Conservation (phyloP, 1,140 invertebrate species). For the Ganaspis sp. region DNA sequence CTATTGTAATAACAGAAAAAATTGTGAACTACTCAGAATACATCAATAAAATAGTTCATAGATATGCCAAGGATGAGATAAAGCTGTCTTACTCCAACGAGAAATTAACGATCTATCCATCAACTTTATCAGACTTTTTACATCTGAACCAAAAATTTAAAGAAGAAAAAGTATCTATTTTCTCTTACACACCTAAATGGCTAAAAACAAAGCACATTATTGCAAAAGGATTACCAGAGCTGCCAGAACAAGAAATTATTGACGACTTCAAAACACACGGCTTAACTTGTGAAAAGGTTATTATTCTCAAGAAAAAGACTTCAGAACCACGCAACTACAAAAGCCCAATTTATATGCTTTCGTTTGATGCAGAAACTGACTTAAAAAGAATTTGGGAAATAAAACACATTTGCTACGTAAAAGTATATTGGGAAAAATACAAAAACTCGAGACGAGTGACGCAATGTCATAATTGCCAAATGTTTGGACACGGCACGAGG, state of each 20-base stretch:
- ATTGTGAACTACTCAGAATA: too few species aligned
- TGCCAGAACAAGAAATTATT: not conserved
- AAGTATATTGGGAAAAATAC: constrained; percentile 34
- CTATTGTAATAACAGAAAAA: too few species aligned
- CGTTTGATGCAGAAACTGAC: not conserved
- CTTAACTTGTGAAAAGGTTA: not conserved
- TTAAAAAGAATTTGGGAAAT: not conserved
- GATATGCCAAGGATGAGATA: too few species aligned
- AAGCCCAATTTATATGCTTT: not conserved
- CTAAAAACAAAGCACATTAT: not conserved
- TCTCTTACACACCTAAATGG: not conserved
- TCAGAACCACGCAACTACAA: not conserved
- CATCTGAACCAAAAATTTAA: not conserved
- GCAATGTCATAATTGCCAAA: constrained; percentile 55
- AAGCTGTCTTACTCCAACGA: too few species aligned
- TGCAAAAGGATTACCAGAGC: not conserved
- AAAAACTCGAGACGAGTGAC: constrained; percentile 33
- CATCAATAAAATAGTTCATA: too few species aligned
- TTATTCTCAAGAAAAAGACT: not conserved
- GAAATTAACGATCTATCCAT: too few species aligned
- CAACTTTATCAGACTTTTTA: too few species aligned
- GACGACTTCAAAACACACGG: not conserved
- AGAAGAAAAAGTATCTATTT: not conserved
- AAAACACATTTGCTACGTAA: not conserved
- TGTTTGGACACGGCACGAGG: constrained; percentile 42